These are phyloP conservation scores for Aphelenchoides besseyi DNA, from an alignment of 1,140 invertebrate species.

Conservation along the genomic window DNA sequence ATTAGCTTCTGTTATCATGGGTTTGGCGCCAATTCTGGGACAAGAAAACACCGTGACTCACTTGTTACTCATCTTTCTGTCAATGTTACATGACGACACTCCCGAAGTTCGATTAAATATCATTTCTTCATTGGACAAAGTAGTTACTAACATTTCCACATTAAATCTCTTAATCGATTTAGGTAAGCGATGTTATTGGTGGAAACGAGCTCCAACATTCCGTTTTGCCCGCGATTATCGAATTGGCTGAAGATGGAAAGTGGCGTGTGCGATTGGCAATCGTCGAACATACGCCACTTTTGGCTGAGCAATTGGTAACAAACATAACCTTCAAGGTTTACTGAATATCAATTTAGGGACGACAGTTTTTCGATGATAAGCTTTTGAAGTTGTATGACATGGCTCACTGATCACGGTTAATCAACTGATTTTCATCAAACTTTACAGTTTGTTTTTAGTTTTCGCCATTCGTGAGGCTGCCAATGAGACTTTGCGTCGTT, in stretches of 20 bases:
- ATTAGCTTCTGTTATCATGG: slow-evolving; percentile 97
- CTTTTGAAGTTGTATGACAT: slow-evolving; percentile 91
- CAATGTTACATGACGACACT: slow-evolving; percentile 96
- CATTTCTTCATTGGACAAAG: slow-evolving; percentile 80
- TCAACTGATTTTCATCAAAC: slow-evolving; percentile 34
- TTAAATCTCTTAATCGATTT: slow-evolving; percentile 2
- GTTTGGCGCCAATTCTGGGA: slow-evolving; percentile 92
- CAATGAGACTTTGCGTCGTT: slow-evolving; percentile 89
- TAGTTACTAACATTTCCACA: slow-evolving; percentile 42
- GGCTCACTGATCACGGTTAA: slow-evolving; percentile 90
- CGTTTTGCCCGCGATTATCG: slow-evolving; percentile 93
- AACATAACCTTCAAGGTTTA: slow-evolving; percentile 1
- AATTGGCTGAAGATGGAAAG: slow-evolving; percentile 96
- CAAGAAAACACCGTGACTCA: slow-evolving; percentile 94
- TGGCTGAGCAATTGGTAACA: slow-evolving; percentile 75
- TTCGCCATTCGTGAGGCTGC: slow-evolving; percentile 98
- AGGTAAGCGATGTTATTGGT: slow-evolving; percentile 92
- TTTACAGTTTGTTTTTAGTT: slow-evolving; percentile 70
- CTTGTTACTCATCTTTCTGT: slow-evolving; percentile 89
- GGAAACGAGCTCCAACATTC: slow-evolving; percentile 77
- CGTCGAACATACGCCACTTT: slow-evolving; percentile 95
- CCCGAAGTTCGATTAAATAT: slow-evolving; percentile 98
- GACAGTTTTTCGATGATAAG: slow-evolving; percentile 99
- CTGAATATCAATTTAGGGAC: slow-evolving; percentile 73
- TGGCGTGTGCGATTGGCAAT: slow-evolving; percentile 95